Evolutionary conservation across 2,113 vertebrate species (phyloP).

Genomic region (Sitta europaea): DNA sequence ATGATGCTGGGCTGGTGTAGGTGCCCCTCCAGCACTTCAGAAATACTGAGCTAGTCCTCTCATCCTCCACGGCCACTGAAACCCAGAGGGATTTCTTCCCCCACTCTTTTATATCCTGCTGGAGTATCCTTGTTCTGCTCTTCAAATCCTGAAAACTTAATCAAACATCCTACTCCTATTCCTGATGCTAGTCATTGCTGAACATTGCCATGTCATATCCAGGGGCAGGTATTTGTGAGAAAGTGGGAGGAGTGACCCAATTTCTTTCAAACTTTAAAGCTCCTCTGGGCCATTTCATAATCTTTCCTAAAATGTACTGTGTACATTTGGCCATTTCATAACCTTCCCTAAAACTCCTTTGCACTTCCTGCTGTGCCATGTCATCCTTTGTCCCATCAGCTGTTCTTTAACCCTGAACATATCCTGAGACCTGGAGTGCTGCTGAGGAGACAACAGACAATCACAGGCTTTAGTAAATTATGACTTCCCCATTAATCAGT

Average conservation of each 20-base stretch:
- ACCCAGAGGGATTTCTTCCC: background rate
- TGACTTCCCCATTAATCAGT: background rate
- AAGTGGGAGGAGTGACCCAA: background rate
- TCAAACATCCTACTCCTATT: background rate
- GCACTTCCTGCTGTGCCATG: background rate
- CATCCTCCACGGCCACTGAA: background rate
- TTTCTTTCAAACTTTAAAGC: background rate
- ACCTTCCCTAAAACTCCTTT: background rate
- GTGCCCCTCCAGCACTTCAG: background rate
- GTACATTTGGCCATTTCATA: background rate
- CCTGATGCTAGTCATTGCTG: background rate
- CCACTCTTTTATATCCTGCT: background rate
- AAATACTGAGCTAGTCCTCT: background rate
- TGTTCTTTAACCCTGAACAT: background rate
- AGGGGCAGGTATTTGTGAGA: background rate
- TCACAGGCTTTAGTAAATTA: background rate
- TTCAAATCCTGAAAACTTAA: background rate
- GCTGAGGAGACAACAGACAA: background rate
- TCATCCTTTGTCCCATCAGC: background rate
- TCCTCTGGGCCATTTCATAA: background rate
- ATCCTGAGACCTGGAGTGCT: background rate
- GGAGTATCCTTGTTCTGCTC: background rate
- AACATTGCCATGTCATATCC: background rate
- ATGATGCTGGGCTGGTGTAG: background rate
- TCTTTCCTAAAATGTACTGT: background rate